Conservation (phyloP, 1,140 invertebrate species). For the Dendroctonus valens region DNA sequence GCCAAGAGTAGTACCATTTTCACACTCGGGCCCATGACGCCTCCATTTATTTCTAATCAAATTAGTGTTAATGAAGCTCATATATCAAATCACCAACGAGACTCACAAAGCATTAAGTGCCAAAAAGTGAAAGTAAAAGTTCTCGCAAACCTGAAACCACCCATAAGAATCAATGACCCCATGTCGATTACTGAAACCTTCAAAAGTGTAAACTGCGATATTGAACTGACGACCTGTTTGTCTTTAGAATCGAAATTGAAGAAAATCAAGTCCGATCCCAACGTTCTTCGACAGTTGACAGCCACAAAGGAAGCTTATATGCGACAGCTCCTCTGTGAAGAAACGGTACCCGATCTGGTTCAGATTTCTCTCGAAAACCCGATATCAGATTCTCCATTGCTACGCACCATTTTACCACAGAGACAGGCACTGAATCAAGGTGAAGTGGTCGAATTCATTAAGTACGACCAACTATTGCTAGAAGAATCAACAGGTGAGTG, state of each 20-base stretch:
- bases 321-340: conserved; percentile 47
- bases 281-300: conserved; percentile 52
- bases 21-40: too few relatives aligned
- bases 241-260: conserved; percentile 52
- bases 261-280: conserved; percentile 52
- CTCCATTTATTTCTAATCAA: too few relatives aligned
- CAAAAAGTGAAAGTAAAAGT: too few relatives aligned
- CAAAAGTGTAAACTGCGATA: not conserved
- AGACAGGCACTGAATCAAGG: conserved; percentile 52
- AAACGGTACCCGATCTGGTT: not conserved
- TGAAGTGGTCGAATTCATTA: conserved; percentile 53
- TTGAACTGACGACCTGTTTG: not conserved
- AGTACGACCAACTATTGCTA: conserved; percentile 52
- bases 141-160: too few relatives aligned
- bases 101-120: too few relatives aligned
- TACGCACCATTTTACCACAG: conserved; percentile 51
- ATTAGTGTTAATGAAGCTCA: too few relatives aligned
- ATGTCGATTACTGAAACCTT: not conserved
- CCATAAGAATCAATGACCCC: not conserved
- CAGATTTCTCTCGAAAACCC: conserved; percentile 47
- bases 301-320: conserved; percentile 53
- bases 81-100: too few relatives aligned
- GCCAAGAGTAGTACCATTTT: too few relatives aligned
- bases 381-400: conserved; percentile 46
- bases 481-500: not conserved